Evolutionary conservation across 2,113 vertebrate genomes (phyloP), one percentile per base, ranked within the genome.

Genomic region (Myodes glareolus): DNA sequence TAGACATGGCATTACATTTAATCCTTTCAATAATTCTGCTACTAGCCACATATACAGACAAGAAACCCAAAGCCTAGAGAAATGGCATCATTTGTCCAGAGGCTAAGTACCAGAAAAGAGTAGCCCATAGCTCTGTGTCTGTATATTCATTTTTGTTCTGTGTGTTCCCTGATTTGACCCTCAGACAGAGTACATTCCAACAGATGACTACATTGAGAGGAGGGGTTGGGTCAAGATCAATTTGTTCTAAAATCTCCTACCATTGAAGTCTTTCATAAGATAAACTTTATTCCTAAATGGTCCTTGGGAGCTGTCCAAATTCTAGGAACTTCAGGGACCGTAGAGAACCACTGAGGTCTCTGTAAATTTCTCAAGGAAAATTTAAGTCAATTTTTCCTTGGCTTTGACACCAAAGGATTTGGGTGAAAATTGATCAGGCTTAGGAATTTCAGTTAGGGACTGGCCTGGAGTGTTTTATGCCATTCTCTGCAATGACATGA

Each of bases 361-460:
- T 63, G 13, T 65, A 96, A 94, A 91, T 39, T n/a, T 95, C 29
- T 45, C 29, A 52, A 91, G 47, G 52, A 92, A 84, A 91, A 31
- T 76, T 94, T 77, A 92, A 73, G 77, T 76, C 55, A 94, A 47
- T 47, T 7, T 92, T 97, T 76, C 1, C 50, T 92, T 92, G 80
- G 29, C 42, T 55, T 95, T 96, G 50, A 96, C 88, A 88, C 14
- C 29, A 86, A 94, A 91, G 73, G 45, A 72, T 96, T 92, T 91
- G 39, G 33, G 39, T 89, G 23, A 95, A 97, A 92, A 7, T 91
- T 70, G 36, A 25, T 14, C 63, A 23, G 25, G 50, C 2, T 94
- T 92, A 85, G 91, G 61, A 89, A 91, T 19, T 85, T 72, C 23
- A 93, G 77, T 29, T 39, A 87, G 42, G 92, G 58, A 92, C 17